phyloP scores from a whole-genome alignment of 2,888 invertebrate species.

The Lycia hirtaria region DNA sequence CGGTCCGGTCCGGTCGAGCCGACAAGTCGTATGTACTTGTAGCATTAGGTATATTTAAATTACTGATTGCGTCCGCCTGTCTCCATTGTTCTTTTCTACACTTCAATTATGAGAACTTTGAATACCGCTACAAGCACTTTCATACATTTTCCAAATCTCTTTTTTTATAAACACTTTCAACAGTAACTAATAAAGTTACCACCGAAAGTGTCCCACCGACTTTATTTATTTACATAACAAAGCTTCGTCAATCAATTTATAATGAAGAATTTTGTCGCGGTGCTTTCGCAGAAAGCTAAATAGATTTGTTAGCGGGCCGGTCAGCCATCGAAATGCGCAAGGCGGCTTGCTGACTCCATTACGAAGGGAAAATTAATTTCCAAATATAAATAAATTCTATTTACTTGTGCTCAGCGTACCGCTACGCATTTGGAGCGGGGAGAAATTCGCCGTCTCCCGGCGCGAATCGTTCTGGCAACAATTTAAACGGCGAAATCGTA shows the following conservation, averaged over 20 bases:
- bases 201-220: too few species aligned
- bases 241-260: conserved; percentile 3
- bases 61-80: too few species aligned
- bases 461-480: conserved; percentile 79
- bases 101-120: too few species aligned
- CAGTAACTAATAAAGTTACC: too few species aligned
- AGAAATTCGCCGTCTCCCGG: conserved; percentile 64
- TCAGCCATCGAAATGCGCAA: conserved; percentile 61
- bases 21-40: too few species aligned
- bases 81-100: too few species aligned
- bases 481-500: conserved; percentile 79
- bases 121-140: too few species aligned
- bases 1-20: too few species aligned
- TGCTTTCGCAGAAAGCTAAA: conserved; percentile 40
- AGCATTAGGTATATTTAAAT: too few species aligned
- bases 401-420: conserved; percentile 77
- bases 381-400: conserved; percentile 82
- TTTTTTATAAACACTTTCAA: background rate
- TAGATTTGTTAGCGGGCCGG: conserved; percentile 52
- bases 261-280: conserved; percentile 10
- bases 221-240: background rate
- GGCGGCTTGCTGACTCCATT: conserved; percentile 65
- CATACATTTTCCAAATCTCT: too few species aligned
- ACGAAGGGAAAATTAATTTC: conserved; percentile 74
- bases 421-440: conserved; percentile 73